Percentiles rank a stretch among this genome's conserved stretches.
Conservation (phyloP, 2,888 invertebrate species). For the Stegana nigrithorax region DNA sequence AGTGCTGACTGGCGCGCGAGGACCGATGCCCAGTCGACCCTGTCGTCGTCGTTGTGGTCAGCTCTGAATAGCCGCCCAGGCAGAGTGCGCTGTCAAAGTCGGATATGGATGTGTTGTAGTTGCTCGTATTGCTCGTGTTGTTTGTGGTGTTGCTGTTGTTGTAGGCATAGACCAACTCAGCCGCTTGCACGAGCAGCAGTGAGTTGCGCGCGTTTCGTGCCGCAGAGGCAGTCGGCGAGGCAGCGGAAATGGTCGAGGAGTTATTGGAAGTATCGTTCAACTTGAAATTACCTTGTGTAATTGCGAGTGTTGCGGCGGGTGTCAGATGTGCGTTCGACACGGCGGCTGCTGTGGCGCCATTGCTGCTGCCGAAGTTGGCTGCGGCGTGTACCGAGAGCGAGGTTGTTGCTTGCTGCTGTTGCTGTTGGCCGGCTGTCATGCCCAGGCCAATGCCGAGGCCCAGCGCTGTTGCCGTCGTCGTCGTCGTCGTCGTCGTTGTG, state of each 20-base stretch:
- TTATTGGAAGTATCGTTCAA: neutral
- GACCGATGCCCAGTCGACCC: constrained; percentile 15
- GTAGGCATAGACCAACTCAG: constrained; percentile 17
- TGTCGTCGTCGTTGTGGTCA: constrained; percentile 67
- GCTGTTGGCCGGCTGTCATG: constrained; percentile 47
- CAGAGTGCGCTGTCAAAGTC: constrained; percentile 77
- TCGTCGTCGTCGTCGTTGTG: constrained; percentile 48
- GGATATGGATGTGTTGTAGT: constrained; percentile 69
- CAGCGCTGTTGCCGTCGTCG: constrained; percentile 8
- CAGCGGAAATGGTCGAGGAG: neutral
- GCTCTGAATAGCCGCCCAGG: constrained; percentile 75
- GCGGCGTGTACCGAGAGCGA: constrained; percentile 29
- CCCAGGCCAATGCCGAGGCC: constrained; percentile 12
- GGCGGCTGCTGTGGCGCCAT: constrained; percentile 33
- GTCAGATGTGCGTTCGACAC: constrained; percentile 65
- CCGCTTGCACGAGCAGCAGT: constrained; percentile 7
- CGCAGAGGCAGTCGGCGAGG: neutral
- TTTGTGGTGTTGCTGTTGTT: constrained; percentile 17
- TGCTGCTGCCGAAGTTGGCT: constrained; percentile 30
- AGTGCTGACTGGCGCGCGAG: too few relatives aligned
- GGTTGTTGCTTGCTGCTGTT: constrained; percentile 46
- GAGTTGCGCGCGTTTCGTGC: constrained; percentile 18
- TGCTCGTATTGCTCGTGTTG: constrained; percentile 17
- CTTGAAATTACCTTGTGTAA: constrained; percentile 71
- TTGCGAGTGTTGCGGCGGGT: constrained; percentile 80